These are phyloP conservation scores for Meiosimyza decipiens DNA, from an alignment of 2,888 invertebrate genomes.

Conservation along the genomic window DNA sequence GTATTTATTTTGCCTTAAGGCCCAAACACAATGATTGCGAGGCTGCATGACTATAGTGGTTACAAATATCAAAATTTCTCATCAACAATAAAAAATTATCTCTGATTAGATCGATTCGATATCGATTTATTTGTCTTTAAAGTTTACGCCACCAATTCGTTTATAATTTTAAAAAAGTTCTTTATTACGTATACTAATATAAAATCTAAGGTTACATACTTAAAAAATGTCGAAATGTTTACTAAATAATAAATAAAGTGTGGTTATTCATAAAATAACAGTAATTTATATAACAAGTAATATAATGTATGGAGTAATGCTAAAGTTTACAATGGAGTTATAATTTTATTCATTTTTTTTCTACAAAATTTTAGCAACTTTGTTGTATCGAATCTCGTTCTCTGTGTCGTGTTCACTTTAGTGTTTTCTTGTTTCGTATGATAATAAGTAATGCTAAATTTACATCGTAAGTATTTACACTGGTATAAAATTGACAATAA, in stretches of 20 bases:
- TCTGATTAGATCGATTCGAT: background rate
- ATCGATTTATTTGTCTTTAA: conserved; percentile 16
- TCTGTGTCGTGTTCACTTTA: no score
- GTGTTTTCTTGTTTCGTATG: no score
- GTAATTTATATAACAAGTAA: background rate
- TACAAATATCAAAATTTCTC: no score
- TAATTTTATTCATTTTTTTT: no score
- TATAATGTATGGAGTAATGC: no score
- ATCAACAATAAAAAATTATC: no score
- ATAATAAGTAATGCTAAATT: no score
- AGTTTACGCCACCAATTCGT: background rate
- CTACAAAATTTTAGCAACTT: no score
- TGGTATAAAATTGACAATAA: conserved; percentile 17
- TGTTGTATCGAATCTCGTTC: no score
- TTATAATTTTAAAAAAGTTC: conserved; percentile 20
- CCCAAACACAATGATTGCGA: no score
- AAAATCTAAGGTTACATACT: conserved; percentile 15
- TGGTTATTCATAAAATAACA: conserved; percentile 24
- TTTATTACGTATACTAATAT: conserved; percentile 7
- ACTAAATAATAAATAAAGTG: conserved; percentile 29
- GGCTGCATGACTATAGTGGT: background rate
- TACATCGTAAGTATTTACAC: conserved; percentile 16
- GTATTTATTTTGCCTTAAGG: background rate
- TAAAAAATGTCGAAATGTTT: conserved; percentile 14
- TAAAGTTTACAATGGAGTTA: no score